Conservation (phyloP, 2,888 invertebrate species). For the Tethea ocularis region DNA sequence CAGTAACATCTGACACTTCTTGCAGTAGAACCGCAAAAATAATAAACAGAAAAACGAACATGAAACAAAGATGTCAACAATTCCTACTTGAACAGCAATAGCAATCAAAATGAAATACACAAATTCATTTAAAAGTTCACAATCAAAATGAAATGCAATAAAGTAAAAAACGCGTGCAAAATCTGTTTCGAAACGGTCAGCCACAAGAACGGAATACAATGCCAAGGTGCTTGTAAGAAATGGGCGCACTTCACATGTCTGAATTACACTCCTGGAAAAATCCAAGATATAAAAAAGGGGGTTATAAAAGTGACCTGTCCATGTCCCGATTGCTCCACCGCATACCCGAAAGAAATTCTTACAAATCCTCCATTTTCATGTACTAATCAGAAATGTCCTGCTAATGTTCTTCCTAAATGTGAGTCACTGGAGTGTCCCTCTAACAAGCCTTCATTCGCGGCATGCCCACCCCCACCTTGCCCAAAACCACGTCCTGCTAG, state of each 20-base stretch:
- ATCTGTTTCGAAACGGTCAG: slow-evolving; percentile 49
- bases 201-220: slow-evolving; percentile 55
- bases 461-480: neutral
- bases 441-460: slow-evolving; percentile 9
- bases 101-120: neutral
- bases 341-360: slow-evolving; percentile 28
- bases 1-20: neutral
- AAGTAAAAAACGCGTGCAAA: slow-evolving; percentile 59
- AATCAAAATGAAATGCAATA: slow-evolving; percentile 22
- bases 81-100: neutral
- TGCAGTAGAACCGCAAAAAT: neutral
- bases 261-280: slow-evolving; percentile 54
- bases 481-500: neutral
- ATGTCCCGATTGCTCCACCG: slow-evolving; percentile 51
- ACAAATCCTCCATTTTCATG: slow-evolving; percentile 36
- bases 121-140: neutral
- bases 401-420: slow-evolving; percentile 26
- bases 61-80: neutral
- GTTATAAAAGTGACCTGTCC: slow-evolving; percentile 54
- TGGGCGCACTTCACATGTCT: slow-evolving; percentile 63
- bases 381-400: slow-evolving; percentile 38
- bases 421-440: slow-evolving; percentile 25
- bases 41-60: neutral
- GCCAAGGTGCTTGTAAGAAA: slow-evolving; percentile 58
- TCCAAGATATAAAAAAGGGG: slow-evolving; percentile 56